Percentiles rank a stretch among this genome's conserved stretches.
phyloP scores from a whole-genome alignment of 1,140 invertebrate genomes.

The Leptinotarsa lineolata region DNA sequence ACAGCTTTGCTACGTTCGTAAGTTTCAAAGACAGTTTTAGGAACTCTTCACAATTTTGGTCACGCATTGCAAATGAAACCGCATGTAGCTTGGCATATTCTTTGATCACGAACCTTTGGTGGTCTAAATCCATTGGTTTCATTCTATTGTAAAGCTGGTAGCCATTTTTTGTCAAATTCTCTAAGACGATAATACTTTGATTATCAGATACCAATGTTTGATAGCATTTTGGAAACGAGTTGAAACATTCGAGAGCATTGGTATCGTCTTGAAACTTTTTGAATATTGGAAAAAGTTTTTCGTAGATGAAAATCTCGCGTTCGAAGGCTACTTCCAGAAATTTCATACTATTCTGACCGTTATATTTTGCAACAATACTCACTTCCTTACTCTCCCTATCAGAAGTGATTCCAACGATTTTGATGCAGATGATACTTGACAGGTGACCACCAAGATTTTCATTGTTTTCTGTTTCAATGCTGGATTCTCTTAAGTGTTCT shows the following conservation, averaged over 20 bases:
- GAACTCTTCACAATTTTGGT: slow-evolving; percentile 52
- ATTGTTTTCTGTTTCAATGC: background rate
- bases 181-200: slow-evolving; percentile 60
- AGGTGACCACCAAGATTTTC: slow-evolving; percentile 40
- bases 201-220: slow-evolving; percentile 47
- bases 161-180: slow-evolving; percentile 58
- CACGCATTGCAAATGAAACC: slow-evolving; percentile 58
- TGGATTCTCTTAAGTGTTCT: background rate
- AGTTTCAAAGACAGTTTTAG: slow-evolving; percentile 30
- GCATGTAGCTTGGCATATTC: slow-evolving; percentile 63
- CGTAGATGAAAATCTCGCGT: slow-evolving; percentile 47
- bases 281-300: slow-evolving; percentile 41
- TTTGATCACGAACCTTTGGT: slow-evolving; percentile 57
- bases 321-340: slow-evolving; percentile 31
- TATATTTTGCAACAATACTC: slow-evolving; percentile 34
- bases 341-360: slow-evolving; percentile 21
- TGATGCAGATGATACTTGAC: slow-evolving; percentile 35
- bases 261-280: slow-evolving; percentile 39
- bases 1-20: background rate
- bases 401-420: slow-evolving; percentile 7
- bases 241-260: slow-evolving; percentile 34
- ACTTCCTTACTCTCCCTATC: slow-evolving; percentile 7
- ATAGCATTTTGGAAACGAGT: slow-evolving; percentile 52
- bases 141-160: slow-evolving; percentile 58
- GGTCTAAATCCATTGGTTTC: slow-evolving; percentile 54